These are phyloP conservation scores for Lissonota sp. DNA, from an alignment of 2,888 invertebrate species.

Conservation along the genomic window DNA sequence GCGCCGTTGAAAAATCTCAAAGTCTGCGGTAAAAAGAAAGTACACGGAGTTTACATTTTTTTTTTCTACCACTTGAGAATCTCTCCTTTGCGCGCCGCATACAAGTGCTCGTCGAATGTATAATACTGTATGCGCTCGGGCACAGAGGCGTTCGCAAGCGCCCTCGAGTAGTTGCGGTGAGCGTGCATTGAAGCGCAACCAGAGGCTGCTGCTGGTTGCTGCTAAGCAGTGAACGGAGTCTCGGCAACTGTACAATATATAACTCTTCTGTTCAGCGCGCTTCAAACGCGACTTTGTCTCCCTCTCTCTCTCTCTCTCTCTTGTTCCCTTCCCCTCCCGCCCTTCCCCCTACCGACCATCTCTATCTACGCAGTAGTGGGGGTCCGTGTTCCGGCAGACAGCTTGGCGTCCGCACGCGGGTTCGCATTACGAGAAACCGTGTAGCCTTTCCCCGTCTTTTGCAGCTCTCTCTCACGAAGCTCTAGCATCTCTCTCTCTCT, in stretches of 20 bases:
- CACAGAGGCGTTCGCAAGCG: not conserved
- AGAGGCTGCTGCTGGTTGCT: not conserved
- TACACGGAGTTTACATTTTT: too few species aligned
- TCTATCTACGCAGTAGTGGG: constrained; percentile 55
- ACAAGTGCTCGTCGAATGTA: too few species aligned
- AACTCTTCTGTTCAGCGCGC: constrained; percentile 16
- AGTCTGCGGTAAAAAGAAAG: too few species aligned
- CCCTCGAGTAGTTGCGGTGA: not conserved
- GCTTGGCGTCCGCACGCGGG: constrained; percentile 82
- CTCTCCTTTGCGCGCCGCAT: too few species aligned
- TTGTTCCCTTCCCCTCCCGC: constrained; percentile 27
- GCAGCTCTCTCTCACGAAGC: constrained; percentile 45
- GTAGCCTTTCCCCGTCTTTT: constrained; percentile 74
- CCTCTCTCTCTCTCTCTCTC: constrained; percentile 5
- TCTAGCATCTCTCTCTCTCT: not conserved
- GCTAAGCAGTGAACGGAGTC: not conserved
- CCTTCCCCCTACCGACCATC: too few species aligned
- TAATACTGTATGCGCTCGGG: not conserved
- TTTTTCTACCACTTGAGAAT: too few species aligned
- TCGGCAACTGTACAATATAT: not conserved
- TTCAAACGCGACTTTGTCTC: not conserved
- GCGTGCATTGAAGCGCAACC: not conserved
- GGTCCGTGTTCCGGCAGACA: constrained; percentile 81
- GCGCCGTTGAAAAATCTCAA: too few species aligned
- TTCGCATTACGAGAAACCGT: constrained; percentile 77